Conservation (phyloP, 2,113 vertebrate species). For the Cyphomyrus plagiostoma region DNA sequence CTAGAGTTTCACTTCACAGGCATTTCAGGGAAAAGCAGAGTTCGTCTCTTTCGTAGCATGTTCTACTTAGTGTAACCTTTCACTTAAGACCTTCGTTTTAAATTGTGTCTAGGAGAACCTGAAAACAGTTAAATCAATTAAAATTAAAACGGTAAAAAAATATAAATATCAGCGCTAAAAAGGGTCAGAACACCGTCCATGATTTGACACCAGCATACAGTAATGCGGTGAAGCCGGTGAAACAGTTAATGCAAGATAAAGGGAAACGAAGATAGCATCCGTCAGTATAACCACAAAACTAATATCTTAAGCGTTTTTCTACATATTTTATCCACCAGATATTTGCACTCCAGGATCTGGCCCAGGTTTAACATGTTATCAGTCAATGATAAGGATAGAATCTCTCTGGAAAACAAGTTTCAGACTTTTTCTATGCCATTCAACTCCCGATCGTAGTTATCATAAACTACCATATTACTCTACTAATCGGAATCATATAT, state of each 20-base stretch:
- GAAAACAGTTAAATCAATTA: not conserved
- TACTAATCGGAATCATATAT: not conserved
- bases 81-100: not conserved
- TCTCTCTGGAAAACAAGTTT: not conserved
- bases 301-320: not conserved
- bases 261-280: not conserved
- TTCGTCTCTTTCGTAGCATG: not conserved
- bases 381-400: not conserved
- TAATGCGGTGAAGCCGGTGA: not conserved
- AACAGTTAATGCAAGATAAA: not conserved
- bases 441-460: not conserved
- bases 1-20: not conserved
- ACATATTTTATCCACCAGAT: not conserved
- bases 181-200: not conserved
- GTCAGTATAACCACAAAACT: not conserved
- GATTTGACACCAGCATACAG: not conserved
- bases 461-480: not conserved
- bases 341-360: not conserved
- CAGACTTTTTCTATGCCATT: not conserved
- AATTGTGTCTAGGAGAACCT: not conserved
- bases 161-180: not conserved
- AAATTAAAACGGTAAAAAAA: not conserved
- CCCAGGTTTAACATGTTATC: not conserved
- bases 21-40: not conserved
- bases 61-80: not conserved